A percentile compares a stretch with the other conserved stretches of the same genome.
Evolutionary conservation across 2,797 vertebrate species (phyloP).

Genomic region (Nannoperca obscura): DNA sequence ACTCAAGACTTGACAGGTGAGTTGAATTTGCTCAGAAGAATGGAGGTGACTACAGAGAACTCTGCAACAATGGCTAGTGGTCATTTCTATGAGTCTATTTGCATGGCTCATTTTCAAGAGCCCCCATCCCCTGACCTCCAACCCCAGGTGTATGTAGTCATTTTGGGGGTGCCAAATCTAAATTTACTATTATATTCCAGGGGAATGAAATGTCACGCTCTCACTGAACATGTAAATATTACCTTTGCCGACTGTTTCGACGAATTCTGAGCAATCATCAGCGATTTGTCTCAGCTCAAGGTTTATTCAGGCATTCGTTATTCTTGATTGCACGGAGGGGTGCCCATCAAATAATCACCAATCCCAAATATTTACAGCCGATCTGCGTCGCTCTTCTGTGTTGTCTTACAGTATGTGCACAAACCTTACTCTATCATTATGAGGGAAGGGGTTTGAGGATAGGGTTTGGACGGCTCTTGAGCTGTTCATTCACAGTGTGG

Average conservation of each 20-base stretch:
- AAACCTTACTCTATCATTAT: conserved; percentile 23
- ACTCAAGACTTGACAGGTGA: conserved; percentile 49
- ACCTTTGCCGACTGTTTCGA: conserved; percentile 1
- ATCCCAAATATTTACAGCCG: conserved; percentile 60
- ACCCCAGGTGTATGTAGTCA: conserved; percentile 37
- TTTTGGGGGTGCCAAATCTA: conserved; percentile 2
- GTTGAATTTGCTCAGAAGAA: conserved; percentile 52
- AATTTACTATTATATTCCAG: conserved; percentile 6
- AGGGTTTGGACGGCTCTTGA: conserved; percentile 61
- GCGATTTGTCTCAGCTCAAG: conserved; percentile 17
- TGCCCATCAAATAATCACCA: conserved; percentile 37
- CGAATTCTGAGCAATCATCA: conserved; percentile 24
- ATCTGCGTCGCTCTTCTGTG: conserved; percentile 27
- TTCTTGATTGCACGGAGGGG: conserved; percentile 4
- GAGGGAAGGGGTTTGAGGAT: conserved; percentile 58
- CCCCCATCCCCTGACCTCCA: conserved; percentile 63
- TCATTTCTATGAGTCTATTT: conserved; percentile 71
- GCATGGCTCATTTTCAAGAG: conserved; percentile 72
- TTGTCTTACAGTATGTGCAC: conserved; percentile 26
- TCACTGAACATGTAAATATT: conserved; percentile 9
- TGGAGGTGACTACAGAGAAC: conserved; percentile 64
- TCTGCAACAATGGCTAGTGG: conserved; percentile 69
- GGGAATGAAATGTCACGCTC: conserved; percentile 5
- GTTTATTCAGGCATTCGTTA: conserved; percentile 1
- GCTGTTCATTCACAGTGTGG: conserved; percentile 76